A percentile compares a stretch with the other conserved stretches of the same genome.
Evolutionary conservation across 2,888 invertebrate species (phyloP).

Genomic region (Chaetogeoica ovagalla): DNA sequence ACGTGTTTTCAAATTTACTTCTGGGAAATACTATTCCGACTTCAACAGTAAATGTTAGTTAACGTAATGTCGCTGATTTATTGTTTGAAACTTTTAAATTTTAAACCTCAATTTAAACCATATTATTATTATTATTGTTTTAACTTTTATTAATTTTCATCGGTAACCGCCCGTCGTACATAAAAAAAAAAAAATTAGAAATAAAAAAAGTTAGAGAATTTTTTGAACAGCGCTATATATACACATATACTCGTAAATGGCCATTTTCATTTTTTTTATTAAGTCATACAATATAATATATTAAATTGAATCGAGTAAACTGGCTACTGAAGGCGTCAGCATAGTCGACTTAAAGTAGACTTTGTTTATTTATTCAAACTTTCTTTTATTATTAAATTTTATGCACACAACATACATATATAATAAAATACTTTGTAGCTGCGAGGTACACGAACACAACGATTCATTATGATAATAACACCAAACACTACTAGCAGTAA

Average conservation of each 20-base stretch:
- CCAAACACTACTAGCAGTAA: not conserved
- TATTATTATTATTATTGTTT: conserved; percentile 14
- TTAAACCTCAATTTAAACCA: conserved; percentile 6
- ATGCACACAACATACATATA: conserved; percentile 10
- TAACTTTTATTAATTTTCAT: conserved; percentile 23
- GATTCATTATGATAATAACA: conserved; percentile 36
- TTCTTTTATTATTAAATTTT: conserved; percentile 45
- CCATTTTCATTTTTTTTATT: conserved; percentile 50
- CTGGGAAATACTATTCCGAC: not conserved
- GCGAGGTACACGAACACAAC: conserved; percentile 5
- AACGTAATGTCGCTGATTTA: conserved; percentile 1
- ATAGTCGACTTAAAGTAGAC: conserved; percentile 35
- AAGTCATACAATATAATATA: conserved; percentile 32
- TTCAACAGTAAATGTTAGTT: conserved; percentile 23
- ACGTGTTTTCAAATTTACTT: conserved; percentile 23
- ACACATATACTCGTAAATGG: conserved; percentile 54
- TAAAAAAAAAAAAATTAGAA: conserved; percentile 14
- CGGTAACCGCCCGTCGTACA: conserved; percentile 10
- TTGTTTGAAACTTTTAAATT: conserved; percentile 38
- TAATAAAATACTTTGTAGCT: conserved; percentile 33
- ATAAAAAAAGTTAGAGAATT: conserved; percentile 18
- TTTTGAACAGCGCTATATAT: conserved; percentile 15
- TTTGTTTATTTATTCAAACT: conserved; percentile 42
- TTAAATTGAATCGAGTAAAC: conserved; percentile 39
- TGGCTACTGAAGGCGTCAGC: not conserved